A percentile compares a stretch with the other conserved stretches of the same genome.
Evolutionary conservation across 1,140 invertebrate species (phyloP).

Genomic region (Tetragonula clypearis): DNA sequence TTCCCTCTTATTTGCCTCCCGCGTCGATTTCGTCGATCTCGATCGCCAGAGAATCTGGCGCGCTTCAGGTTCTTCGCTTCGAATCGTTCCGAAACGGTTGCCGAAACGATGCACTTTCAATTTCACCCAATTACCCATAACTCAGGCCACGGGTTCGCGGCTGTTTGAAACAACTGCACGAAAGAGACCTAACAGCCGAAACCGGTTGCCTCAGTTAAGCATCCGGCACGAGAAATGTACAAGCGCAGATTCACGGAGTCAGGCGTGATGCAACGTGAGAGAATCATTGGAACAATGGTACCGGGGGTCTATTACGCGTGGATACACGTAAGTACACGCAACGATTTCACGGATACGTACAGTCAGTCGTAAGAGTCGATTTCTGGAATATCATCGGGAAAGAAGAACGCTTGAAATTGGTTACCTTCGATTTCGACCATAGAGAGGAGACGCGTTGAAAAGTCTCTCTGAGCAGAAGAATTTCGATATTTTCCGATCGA

Average conservation of each 20-base stretch:
- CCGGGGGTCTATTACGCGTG: slow-evolving; percentile 48
- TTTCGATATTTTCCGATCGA: too few relatives aligned
- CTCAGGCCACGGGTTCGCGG: not conserved
- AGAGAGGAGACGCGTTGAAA: too few relatives aligned
- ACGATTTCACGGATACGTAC: slow-evolving; percentile 48
- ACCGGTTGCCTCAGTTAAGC: slow-evolving; percentile 27
- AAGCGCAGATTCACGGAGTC: slow-evolving; percentile 41
- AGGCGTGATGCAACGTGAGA: slow-evolving; percentile 57
- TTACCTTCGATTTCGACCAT: too few relatives aligned
- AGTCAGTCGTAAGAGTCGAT: too few relatives aligned
- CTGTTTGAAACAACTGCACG: not conserved
- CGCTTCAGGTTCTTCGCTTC: too few relatives aligned
- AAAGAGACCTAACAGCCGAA: slow-evolving; percentile 17
- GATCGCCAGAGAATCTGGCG: not conserved
- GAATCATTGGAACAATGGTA: slow-evolving; percentile 56
- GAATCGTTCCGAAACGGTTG: not conserved
- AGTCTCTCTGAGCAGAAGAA: too few relatives aligned
- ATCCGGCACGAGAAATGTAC: slow-evolving; percentile 41
- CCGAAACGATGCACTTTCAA: not conserved
- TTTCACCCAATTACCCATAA: not conserved
- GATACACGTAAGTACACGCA: slow-evolving; percentile 27
- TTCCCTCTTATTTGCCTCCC: not conserved
- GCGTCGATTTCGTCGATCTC: not conserved
- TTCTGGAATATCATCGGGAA: too few relatives aligned
- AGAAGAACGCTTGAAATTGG: too few relatives aligned